phyloP scores from a whole-genome alignment of 2,888 invertebrate genomes.

The Caenorhabditis sp. region DNA sequence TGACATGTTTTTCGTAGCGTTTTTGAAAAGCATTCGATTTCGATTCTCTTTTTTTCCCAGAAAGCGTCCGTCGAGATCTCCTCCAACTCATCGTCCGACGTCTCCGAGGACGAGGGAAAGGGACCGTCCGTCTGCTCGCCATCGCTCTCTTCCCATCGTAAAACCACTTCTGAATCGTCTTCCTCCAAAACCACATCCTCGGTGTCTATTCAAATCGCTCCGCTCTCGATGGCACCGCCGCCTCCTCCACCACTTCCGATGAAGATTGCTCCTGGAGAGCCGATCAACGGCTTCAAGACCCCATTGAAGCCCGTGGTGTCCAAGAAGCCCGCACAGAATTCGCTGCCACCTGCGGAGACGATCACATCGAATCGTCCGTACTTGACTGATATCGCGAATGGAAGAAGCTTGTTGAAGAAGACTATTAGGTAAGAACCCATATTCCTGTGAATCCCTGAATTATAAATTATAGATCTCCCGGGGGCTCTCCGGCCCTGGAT shows the following conservation, averaged over 20 bases:
- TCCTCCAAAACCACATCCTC: background rate
- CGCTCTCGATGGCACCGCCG: constrained; percentile 31
- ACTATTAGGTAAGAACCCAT: constrained; percentile 38
- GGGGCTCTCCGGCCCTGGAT: constrained; percentile 50
- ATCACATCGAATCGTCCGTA: constrained; percentile 53
- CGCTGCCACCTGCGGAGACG: constrained; percentile 43
- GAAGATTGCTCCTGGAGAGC: background rate
- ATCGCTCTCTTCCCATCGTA: constrained; percentile 28
- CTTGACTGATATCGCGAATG: constrained; percentile 61
- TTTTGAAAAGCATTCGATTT: no score
- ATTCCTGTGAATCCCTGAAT: no score
- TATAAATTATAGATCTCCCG: constrained; percentile 61
- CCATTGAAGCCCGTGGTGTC: constrained; percentile 16
- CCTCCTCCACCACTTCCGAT: constrained; percentile 57
- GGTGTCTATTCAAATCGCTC: constrained; percentile 28
- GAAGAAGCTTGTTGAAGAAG: constrained; percentile 57
- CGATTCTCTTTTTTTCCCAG: no score
- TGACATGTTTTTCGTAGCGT: no score
- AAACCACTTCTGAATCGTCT: constrained; percentile 11
- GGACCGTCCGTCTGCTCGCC: constrained; percentile 62
- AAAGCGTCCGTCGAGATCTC: constrained; percentile 59
- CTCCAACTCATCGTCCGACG: constrained; percentile 32
- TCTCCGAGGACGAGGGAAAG: constrained; percentile 66
- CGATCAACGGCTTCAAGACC: constrained; percentile 7
- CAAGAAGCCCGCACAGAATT: constrained; percentile 1